Conservation (phyloP, 2,113 vertebrate species). For the Lepisosteus osseus region DNA sequence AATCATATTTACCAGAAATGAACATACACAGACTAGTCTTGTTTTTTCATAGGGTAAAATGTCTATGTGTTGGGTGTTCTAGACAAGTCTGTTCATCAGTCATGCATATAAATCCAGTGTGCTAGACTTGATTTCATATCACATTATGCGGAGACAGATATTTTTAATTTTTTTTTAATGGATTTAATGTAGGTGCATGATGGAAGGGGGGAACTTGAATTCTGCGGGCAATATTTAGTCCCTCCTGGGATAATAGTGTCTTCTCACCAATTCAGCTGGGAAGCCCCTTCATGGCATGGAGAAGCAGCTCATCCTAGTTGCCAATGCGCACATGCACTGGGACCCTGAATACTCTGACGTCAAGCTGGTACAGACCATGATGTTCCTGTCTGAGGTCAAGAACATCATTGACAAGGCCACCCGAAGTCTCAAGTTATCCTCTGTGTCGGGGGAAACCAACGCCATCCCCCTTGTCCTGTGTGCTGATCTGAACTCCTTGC, state of each 20-base stretch:
- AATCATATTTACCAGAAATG: no score
- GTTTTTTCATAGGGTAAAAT: no score
- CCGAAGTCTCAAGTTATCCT: conserved; percentile 83
- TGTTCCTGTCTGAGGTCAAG: conserved; percentile 97
- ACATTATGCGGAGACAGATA: no score
- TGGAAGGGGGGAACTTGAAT: no score
- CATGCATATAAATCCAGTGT: no score
- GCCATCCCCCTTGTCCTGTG: conserved; percentile 93
- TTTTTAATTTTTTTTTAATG: no score
- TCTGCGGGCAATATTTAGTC: background rate
- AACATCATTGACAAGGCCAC: conserved; percentile 96
- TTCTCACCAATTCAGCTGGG: conserved; percentile 70
- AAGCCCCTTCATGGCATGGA: conserved; percentile 86
- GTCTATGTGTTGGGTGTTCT: no score
- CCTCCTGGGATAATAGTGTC: conserved; percentile 26
- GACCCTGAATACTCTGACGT: conserved; percentile 96
- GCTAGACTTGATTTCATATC: no score
- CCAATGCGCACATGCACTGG: conserved; percentile 98
- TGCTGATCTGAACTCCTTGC: conserved; percentile 96
- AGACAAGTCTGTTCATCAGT: no score
- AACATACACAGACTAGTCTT: no score
- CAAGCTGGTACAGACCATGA: conserved; percentile 97
- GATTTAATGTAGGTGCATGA: conserved; percentile 13
- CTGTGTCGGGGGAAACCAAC: conserved; percentile 81
- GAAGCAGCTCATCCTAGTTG: conserved; percentile 91